Evolutionary conservation across 2,888 invertebrate genomes (phyloP).

Genomic region (Sphecodes monilicornis): DNA sequence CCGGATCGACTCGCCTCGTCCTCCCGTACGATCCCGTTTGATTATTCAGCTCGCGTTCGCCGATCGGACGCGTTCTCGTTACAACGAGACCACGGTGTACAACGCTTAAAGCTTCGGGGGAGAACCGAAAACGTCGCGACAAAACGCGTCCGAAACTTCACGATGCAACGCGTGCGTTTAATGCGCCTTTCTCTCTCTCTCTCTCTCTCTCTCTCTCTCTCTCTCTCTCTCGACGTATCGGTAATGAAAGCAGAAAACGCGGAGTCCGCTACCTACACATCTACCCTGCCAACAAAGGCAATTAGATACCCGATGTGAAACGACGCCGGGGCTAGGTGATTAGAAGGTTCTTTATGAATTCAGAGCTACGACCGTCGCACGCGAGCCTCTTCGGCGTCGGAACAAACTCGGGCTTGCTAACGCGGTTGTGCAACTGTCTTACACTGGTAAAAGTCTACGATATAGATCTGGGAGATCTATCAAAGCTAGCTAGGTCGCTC

Average conservation of each 20-base stretch:
- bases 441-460: neutral
- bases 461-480: neutral
- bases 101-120: neutral
- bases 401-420: neutral
- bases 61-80: slow-evolving; percentile 5
- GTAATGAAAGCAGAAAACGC: slow-evolving; percentile 28
- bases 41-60: slow-evolving; percentile 27
- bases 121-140: neutral
- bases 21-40: neutral
- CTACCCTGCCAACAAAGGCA: slow-evolving; percentile 12
- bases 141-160: neutral
- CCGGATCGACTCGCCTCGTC: neutral
- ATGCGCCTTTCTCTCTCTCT: neutral
- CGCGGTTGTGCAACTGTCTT: neutral
- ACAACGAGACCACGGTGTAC: neutral
- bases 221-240: slow-evolving; percentile 38
- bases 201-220: neutral
- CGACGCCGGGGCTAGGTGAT: neutral
- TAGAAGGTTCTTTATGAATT: slow-evolving; percentile 48
- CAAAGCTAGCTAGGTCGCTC: neutral
- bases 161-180: slow-evolving; percentile 5
- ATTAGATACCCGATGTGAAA: slow-evolving; percentile 34
- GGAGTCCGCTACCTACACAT: neutral
- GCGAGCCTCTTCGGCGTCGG: slow-evolving; percentile 28
- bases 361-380: slow-evolving; percentile 40